Evolutionary conservation across 1,140 invertebrate species (phyloP).

Genomic region (Parapsyche elsis): DNA sequence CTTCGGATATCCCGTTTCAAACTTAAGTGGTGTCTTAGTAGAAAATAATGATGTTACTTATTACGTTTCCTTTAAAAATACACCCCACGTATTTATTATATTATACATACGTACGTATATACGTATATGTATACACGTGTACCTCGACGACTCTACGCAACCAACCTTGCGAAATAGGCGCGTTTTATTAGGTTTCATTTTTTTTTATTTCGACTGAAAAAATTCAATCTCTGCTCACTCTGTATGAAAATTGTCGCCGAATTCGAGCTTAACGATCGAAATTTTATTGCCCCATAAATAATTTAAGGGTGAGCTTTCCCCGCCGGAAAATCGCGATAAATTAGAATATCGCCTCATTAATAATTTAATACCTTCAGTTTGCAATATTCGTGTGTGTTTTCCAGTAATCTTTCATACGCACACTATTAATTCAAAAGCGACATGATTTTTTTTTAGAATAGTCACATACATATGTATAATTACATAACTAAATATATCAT

Average conservation of each 20-base stretch:
- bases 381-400: slow-evolving; percentile 7
- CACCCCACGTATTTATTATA: no score
- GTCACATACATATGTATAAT: background rate
- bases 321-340: slow-evolving; percentile 21
- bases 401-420: background rate
- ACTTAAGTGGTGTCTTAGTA: slow-evolving; percentile 19
- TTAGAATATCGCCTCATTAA: slow-evolving; percentile 15
- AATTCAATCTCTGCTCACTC: background rate
- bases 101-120: no score
- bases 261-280: slow-evolving; percentile 13
- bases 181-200: background rate
- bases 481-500: background rate
- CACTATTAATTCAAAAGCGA: background rate
- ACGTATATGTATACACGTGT: no score
- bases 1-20: slow-evolving; percentile 9
- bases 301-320: slow-evolving; percentile 14
- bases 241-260: slow-evolving; percentile 22
- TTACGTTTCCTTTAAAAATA: background rate
- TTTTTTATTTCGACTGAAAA: background rate
- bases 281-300: slow-evolving; percentile 30
- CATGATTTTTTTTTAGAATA: background rate
- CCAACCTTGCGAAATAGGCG: no score
- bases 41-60: slow-evolving; percentile 22
- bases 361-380: slow-evolving; percentile 18
- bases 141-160: no score